Evolutionary conservation across 2,888 invertebrate genomes (phyloP).

Genomic region (Lasioglossum calceatum): DNA sequence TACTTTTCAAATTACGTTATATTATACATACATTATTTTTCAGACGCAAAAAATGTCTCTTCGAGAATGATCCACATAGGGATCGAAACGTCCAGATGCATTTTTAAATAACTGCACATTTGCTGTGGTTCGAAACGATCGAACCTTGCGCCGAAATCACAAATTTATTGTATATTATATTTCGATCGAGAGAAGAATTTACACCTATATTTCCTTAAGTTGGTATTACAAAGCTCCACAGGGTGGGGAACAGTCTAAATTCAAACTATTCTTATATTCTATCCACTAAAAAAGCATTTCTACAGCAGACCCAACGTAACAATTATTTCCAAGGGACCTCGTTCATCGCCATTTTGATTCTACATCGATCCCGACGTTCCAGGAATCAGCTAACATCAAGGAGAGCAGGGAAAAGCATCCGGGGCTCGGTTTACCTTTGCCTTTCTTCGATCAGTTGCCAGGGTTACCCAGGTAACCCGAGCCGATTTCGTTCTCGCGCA

Average conservation of each 20-base stretch:
- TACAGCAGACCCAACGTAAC: background rate
- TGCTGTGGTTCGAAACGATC: too few species aligned
- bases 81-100: too few species aligned
- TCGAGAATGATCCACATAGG: too few species aligned
- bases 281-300: background rate
- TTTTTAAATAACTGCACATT: too few species aligned
- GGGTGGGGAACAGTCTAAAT: background rate
- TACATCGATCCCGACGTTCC: background rate
- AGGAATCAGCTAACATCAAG: background rate
- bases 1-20: too few species aligned
- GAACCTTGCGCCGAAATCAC: too few species aligned
- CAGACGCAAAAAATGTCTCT: too few species aligned
- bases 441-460: slow-evolving; percentile 33
- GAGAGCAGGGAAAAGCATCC: background rate
- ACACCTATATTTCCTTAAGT: background rate
- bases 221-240: background rate
- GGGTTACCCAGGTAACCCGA: slow-evolving; percentile 57
- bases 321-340: background rate
- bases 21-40: too few species aligned
- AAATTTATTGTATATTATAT: too few species aligned
- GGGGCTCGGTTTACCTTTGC: slow-evolving; percentile 1
- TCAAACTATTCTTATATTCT: background rate
- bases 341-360: background rate
- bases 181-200: too few species aligned
- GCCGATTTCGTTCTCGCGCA: slow-evolving; percentile 38